phyloP scores from a whole-genome alignment of 2,797 vertebrate species.

The Sphenodon punctatus region DNA sequence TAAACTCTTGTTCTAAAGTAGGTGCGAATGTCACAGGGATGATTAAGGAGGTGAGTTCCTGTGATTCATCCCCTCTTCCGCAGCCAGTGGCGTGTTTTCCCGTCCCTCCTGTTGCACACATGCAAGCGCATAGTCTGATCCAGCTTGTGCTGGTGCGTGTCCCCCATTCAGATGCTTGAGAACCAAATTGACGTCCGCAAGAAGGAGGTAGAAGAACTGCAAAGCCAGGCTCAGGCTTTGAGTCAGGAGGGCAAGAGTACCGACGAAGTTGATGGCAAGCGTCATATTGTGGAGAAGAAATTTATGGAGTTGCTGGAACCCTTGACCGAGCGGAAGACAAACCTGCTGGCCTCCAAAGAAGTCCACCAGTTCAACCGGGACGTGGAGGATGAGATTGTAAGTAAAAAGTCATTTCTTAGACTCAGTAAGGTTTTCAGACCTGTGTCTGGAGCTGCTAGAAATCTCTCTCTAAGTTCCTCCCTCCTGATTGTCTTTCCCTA shows the following conservation, averaged over 20 bases:
- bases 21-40: background rate
- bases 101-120: background rate
- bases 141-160: too few species aligned
- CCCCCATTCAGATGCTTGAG: slow-evolving; percentile 85
- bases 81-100: background rate
- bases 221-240: slow-evolving; percentile 85
- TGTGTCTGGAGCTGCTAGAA: background rate
- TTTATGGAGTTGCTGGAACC: slow-evolving; percentile 85
- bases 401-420: slow-evolving; percentile 38
- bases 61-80: background rate
- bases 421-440: accelerated
- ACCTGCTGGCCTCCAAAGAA: slow-evolving; percentile 90
- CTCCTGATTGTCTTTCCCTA: background rate
- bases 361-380: slow-evolving; percentile 96
- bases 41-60: background rate
- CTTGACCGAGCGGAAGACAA: slow-evolving; percentile 83
- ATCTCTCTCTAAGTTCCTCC: accelerated
- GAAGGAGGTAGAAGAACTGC: slow-evolving; percentile 92
- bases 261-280: slow-evolving; percentile 90
- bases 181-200: slow-evolving; percentile 94
- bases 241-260: slow-evolving; percentile 91
- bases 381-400: slow-evolving; percentile 94
- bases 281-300: slow-evolving; percentile 86
- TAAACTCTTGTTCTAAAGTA: background rate
- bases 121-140: too few species aligned